Evolutionary conservation across 1,140 invertebrate genomes (phyloP).

Genomic region (Euura saliciscinereae): DNA sequence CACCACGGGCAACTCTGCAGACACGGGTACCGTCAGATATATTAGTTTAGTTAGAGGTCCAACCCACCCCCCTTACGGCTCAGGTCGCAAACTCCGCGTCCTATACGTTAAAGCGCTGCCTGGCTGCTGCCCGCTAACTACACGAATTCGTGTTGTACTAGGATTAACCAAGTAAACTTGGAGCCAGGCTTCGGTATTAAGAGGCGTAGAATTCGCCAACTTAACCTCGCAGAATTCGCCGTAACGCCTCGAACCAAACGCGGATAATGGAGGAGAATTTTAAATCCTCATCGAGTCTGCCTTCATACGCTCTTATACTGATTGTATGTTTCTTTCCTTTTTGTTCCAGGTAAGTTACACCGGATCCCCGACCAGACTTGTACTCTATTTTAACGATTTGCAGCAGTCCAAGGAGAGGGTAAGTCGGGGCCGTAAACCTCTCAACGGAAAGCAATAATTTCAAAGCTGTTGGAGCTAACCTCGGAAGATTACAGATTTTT

Average conservation of each 20-base stretch:
- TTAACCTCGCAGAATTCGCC: neutral
- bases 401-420: neutral
- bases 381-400: neutral
- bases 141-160: slow-evolving; percentile 33
- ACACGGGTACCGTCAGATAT: slow-evolving; percentile 40
- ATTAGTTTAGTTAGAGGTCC: slow-evolving; percentile 47
- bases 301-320: neutral
- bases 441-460: too few relatives aligned
- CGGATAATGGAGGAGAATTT: too few relatives aligned
- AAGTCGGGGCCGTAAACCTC: too few relatives aligned
- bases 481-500: too few relatives aligned
- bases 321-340: neutral
- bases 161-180: slow-evolving; percentile 24
- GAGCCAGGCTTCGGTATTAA: neutral
- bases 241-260: too few relatives aligned
- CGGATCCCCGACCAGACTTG: neutral
- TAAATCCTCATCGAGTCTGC: too few relatives aligned
- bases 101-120: neutral
- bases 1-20: slow-evolving; percentile 37
- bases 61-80: slow-evolving; percentile 31
- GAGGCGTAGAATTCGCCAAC: neutral
- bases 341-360: slow-evolving; percentile 17
- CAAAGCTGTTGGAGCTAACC: too few relatives aligned
- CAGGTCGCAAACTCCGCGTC: neutral
- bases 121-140: neutral